phyloP scores from a whole-genome alignment of 2,797 vertebrate species.

The Pantherophis vulpinus region DNA sequence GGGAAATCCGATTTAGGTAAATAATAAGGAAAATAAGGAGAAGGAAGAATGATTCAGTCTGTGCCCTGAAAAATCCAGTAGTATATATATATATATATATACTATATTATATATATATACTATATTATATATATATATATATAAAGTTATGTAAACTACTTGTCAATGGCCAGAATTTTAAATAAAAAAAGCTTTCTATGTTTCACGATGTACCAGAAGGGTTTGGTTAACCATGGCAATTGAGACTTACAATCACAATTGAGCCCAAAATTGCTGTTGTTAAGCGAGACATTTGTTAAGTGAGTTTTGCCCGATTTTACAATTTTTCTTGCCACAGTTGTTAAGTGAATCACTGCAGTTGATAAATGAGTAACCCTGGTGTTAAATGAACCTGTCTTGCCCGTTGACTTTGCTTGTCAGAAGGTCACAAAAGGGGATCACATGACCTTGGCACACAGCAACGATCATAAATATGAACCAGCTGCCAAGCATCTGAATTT shows the following conservation, averaged over 20 bases:
- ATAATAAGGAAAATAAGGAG: not conserved
- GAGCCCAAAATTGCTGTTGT: no score
- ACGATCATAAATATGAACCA: not conserved
- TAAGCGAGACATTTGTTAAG: not conserved
- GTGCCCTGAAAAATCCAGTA: not conserved
- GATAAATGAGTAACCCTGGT: not conserved
- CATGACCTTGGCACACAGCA: not conserved
- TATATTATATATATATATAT: no score
- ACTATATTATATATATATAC: no score
- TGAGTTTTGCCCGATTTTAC: not conserved
- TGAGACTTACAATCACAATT: no score
- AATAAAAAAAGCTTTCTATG: no score
- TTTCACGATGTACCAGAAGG: no score
- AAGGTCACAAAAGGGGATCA: not conserved
- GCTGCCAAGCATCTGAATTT: not conserved
- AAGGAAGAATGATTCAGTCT: not conserved
- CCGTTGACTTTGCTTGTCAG: no score
- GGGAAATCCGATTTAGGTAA: not conserved
- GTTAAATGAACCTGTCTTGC: not conserved
- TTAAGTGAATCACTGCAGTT: not conserved
- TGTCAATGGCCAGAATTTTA: conserved; percentile 1
- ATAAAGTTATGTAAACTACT: not conserved
- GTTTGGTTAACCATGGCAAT: no score
- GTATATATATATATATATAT: no score
- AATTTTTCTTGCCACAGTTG: not conserved